Base-by-base conservation (phyloP, 2,888 invertebrate species). In the Osedax frankpressi region DNA sequence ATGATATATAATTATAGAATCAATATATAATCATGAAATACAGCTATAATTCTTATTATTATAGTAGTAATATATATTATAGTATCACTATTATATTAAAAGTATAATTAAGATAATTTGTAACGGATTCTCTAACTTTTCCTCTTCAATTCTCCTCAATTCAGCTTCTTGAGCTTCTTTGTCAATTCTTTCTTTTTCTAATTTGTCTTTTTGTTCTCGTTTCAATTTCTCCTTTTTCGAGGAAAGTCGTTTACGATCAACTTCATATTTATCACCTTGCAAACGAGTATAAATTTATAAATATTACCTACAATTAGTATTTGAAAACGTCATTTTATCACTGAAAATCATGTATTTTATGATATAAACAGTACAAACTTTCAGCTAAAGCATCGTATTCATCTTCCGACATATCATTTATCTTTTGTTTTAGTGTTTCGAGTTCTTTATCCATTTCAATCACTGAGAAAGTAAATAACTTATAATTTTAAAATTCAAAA, bases 381-480 rank as follows among this genome's bases (percentile, higher is more conserved):
- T 83, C 83, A 6, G 80, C 76, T 59, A 85, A 78, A 28, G 82
- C 81, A 77, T 85, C 84, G 77, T 85, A 85, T 74, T 84, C 84
- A 74, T 84, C 84, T 75, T 85, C 85, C 6, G 81, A 81, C 84
- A 85, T 84, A 69, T 85, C 85, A 75, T 85, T 83, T 27, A 84
- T 77, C 65, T 80, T 75, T 30, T 77, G 77, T 28, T 80, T 75
- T 72, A 84, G 84, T 28, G 76, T 77, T 71, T 82, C 81, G 74
- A 82, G 81, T 24, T 78, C 73, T 68, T 79, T 76, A 59, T 75
- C 77, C 19, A 77, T 78, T 27, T 76, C 72, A 19, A 75, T 75
- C 74, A 80, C 82, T 83, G 78, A n/a, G n/a, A n/a, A n/a, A n/a
- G n/a, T n/a, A n/a, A n/a, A n/a, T n/a, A n/a, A n/a, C n/a, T n/a